Conservation (phyloP, 2,888 invertebrate species). For the Gymnoscelis rufifasciata region DNA sequence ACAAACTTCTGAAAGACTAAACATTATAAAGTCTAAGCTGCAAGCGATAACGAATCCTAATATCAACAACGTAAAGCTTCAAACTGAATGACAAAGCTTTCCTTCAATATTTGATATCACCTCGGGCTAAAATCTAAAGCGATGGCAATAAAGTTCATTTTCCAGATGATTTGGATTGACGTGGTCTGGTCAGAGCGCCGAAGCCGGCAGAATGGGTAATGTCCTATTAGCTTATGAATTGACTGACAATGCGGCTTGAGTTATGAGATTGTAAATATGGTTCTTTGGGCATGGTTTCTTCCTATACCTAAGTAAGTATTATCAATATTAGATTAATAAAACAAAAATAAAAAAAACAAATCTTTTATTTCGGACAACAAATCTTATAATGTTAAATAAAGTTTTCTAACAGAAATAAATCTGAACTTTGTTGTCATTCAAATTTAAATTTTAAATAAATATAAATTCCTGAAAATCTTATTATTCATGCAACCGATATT, state of each 20-base stretch:
- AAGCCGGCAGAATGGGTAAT: conserved; percentile 59
- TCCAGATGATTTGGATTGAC: conserved; percentile 5
- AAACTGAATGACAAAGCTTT: neutral
- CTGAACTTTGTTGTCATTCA: too few relatives aligned
- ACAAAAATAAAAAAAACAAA: too few relatives aligned
- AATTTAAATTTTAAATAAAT: too few relatives aligned
- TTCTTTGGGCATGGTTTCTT: conserved; percentile 26
- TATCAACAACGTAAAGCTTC: neutral
- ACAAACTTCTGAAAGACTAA: neutral
- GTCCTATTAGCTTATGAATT: conserved; percentile 51
- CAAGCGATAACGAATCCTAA: neutral
- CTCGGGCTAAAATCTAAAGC: conserved; percentile 1
- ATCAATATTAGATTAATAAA: too few relatives aligned
- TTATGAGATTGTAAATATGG: conserved; percentile 21
- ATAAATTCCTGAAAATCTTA: too few relatives aligned
- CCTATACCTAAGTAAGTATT: too few relatives aligned
- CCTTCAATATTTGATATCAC: neutral
- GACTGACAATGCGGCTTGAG: conserved; percentile 29
- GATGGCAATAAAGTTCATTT: conserved; percentile 6
- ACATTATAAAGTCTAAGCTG: neutral
- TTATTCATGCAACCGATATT: too few relatives aligned
- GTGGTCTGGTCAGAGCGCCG: conserved; percentile 6
- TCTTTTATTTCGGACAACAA: too few relatives aligned
- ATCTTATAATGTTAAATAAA: too few relatives aligned
- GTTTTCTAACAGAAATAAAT: too few relatives aligned